Evolutionary conservation across 2,113 vertebrate genomes (phyloP), one percentile per base, ranked within the genome.

Genomic region (Myocastor coypus): DNA sequence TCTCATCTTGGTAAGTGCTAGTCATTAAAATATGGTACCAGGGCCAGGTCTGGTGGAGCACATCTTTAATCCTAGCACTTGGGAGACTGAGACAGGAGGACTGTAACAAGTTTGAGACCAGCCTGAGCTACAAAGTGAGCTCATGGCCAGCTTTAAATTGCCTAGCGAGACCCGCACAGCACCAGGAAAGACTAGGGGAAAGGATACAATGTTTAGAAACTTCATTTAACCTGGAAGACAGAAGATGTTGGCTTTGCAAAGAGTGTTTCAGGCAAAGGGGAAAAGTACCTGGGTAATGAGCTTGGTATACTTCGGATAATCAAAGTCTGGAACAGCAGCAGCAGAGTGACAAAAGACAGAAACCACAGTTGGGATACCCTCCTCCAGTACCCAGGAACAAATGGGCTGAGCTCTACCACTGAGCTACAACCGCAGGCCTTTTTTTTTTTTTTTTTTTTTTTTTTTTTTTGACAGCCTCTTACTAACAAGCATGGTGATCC

Each of bases 221-320:
- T 61, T 87, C 20, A 89, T 64, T 97, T 88, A 92, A 88, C 34
- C 42, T n/a, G 10, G 77, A 14, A 82, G 24, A 8, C 20, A 75
- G 30, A 93, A 86, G 64, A 55, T 77, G 14, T 59, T 19, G 91
- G 90, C 40, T 17, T 83, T 94, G 55, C 52, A 77, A 97, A 95
- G 24, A 19, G 81, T 85, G 42, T 94, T 95, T 94, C 64, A 81
- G 22, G 68, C 55, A 83, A 95, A 96, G n/a, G 28, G 89, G 34
- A 94, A 24, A 83, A 66, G 14, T 68, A 94, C 59, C 64, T 94
- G 40, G 77, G 9, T 73, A 96, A 84, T 52, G 11, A 68, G 37
- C 40, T 63, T 89, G 57, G 32, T 5, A n/a, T 89, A 68, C 83
- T 94, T 64, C 64, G 37, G 55, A 37, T 59, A 94, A 87, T n/a